Evolutionary conservation across 2,797 vertebrate species (phyloP), one percentile per base, ranked within the genome.

Genomic region (Distichodus sexfasciatus): DNA sequence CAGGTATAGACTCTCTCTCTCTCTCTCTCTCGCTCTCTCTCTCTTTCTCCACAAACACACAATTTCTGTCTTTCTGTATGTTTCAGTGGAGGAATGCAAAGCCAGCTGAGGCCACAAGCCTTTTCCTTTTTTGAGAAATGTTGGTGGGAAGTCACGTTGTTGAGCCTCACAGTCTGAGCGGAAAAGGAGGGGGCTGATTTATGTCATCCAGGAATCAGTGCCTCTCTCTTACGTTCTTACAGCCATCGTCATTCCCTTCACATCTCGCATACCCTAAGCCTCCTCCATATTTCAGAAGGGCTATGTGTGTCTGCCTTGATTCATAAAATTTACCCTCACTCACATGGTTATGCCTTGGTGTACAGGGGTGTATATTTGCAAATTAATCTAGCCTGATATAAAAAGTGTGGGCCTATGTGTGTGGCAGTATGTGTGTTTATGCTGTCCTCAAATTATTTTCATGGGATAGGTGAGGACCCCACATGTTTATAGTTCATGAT

Each of bases 101-200:
- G 68, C 60, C 72, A 75, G 28, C 8, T 69, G 68, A 66, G 68
- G 78, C 59, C 75, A 80, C 59, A 67, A 73, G 61, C 33, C 60
- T 1, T 48, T 38, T 58, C 43, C 40, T 44, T 44, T 66, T 26
- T 4, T 38, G 54, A 66, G 69, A 73, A 76, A 68, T 71, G 76
- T 61, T 76, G 60, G 58, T 73, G 51, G 62, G 57, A 79, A 77
- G 61, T 76, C 75, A 78, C 62, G 65, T 72, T 79, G 65, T 69
- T 43, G 46, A 75, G 76, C 47, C 71, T 77, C 58, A 67, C 69
- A 53, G 69, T 50, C 72, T 76, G 77, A 72, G 60, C 58, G 28
- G 61, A 77, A 75, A 67, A 66, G 38, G 50, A 66, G 61, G 69
- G 72, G 66, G 80, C 78, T 78, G 31, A 44, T 79, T 67, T 69